Base-by-base conservation (phyloP, 1,140 invertebrate genomes). In the Drosophila biarmipes region DNA sequence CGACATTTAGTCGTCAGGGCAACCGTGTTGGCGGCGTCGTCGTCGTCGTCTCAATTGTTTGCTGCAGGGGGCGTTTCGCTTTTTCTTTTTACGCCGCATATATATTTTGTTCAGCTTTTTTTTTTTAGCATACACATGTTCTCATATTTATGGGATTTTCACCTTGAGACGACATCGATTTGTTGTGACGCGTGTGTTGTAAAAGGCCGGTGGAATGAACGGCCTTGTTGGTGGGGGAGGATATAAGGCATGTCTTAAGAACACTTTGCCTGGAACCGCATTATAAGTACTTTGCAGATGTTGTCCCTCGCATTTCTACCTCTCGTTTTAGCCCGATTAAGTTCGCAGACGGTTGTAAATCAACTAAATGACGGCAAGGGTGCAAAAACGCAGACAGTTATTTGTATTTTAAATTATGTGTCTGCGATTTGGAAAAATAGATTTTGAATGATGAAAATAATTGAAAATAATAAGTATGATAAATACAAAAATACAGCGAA, bases 131-230 rank as follows among this genome's bases (percentile, higher is more conserved):
- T 79, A 43, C 43, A 66, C 72, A 57, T 69, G 56, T 68, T 62
- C 35, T 57, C 46, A 59, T 81, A 78, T 78, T 86, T 86, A 67
- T 86, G 58, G 51, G 69, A 75, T 79, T 87, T 82, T 87, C 66
- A 87, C 84, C 82, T 87, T 87, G 82, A 87, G 79, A 89, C 84
- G 71, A 77, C 84, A 87, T 87, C 84, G 82, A 87, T 87, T 87
- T 87, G 81, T 87, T 82, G 61, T 87, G 82, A 82, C 79, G 76
- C 62, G 61, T 56, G 66, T 17, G 52, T 42, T 29, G 48, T 35
- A 63, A 63, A 29, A 35, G 68, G 63, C 43, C 63, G 63, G 63
- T 64, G 42, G 15, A 64, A 58, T 31, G 53, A 61, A 63, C 31
- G 42, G 52, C 71, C 69, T 67, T 79, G 63, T 49, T 53, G 6